Conservation (phyloP, 1,140 invertebrate species). For the Heliconius eleuchia region DNA sequence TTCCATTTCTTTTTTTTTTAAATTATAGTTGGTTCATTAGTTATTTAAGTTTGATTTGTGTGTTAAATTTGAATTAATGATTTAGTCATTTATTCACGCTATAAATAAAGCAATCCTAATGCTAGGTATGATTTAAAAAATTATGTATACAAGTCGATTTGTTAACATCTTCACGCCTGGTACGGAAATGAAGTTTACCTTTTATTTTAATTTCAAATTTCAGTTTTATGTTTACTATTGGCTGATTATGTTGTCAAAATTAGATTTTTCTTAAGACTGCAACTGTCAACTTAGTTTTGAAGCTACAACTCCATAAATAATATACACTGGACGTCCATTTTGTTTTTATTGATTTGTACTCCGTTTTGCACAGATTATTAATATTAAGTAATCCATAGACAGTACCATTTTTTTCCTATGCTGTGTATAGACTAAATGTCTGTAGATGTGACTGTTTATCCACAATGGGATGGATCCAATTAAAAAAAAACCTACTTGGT, state of each 20-base stretch:
- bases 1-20: no score
- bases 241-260: not conserved
- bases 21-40: no score
- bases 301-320: slow-evolving; percentile 1
- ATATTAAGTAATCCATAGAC: slow-evolving; percentile 1
- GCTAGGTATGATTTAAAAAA: no score
- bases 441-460: slow-evolving; percentile 2
- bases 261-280: not conserved
- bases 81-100: no score
- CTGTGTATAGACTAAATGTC: not conserved
- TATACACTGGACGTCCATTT: slow-evolving; percentile 12
- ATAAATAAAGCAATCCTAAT: no score
- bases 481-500: not conserved
- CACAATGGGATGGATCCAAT: not conserved
- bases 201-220: not conserved
- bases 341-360: not conserved
- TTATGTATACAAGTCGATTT: no score
- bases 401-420: not conserved
- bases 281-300: slow-evolving; percentile 6
- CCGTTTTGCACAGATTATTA: slow-evolving; percentile 1
- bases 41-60: no score
- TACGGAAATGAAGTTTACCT: not conserved
- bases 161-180: not conserved
- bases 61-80: no score
- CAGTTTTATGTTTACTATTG: not conserved